Percentiles rank a stretch among this genome's conserved stretches.
phyloP scores from a whole-genome alignment of 2,888 invertebrate genomes.

The Atrina japonica region DNA sequence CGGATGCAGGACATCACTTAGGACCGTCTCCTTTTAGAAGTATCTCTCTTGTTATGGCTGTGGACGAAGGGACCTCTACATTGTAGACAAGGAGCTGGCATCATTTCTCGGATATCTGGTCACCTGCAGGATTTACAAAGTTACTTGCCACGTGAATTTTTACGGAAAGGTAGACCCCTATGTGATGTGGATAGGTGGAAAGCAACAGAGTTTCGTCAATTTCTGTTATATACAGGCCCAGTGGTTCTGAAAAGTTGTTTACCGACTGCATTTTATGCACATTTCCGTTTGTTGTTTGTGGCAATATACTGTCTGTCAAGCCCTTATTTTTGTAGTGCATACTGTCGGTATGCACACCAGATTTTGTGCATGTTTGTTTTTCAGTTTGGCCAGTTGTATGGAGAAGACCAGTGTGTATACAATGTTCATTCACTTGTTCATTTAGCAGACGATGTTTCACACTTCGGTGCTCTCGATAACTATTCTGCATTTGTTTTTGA shows the following conservation, averaged over 20 bases:
- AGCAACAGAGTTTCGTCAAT: slow-evolving; percentile 67
- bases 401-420: no score
- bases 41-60: slow-evolving; percentile 50
- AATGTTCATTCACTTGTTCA: no score
- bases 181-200: slow-evolving; percentile 65
- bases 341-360: no score
- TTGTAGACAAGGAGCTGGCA: slow-evolving; percentile 36
- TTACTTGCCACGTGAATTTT: slow-evolving; percentile 59
- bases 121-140: slow-evolving; percentile 22
- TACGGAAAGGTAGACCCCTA: slow-evolving; percentile 54
- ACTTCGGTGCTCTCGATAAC: slow-evolving; percentile 70
- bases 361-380: no score
- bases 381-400: no score
- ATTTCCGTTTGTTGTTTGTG: no score
- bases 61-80: slow-evolving; percentile 55
- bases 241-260: no score
- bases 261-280: no score
- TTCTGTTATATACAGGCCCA: slow-evolving; percentile 65
- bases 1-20: slow-evolving; percentile 55
- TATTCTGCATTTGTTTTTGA: slow-evolving; percentile 78
- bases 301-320: no score
- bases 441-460: slow-evolving; percentile 72
- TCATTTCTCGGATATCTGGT: slow-evolving; percentile 45
- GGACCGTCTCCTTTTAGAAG: slow-evolving; percentile 57
- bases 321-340: no score